Percentiles rank a stretch among this genome's conserved stretches.
Evolutionary conservation across 2,113 vertebrate genomes (phyloP).

Genomic region (Cyphotilapia sp.): DNA sequence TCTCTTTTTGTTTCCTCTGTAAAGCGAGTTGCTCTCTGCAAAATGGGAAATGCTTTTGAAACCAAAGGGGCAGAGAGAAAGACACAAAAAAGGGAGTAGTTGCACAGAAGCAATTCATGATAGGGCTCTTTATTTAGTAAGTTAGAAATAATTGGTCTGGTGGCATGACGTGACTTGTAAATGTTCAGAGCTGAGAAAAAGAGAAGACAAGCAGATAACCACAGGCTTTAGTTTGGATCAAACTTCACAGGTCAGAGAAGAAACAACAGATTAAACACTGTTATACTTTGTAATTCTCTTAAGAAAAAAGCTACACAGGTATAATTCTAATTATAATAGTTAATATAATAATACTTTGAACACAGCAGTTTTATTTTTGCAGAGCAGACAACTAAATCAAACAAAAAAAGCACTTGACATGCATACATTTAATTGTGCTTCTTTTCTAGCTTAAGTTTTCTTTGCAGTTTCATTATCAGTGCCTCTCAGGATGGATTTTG

Average conservation of each 20-base stretch:
- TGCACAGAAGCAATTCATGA: conserved; percentile 5
- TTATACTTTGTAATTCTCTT: conserved; percentile 25
- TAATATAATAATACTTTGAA: not conserved
- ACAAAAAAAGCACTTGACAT: not conserved
- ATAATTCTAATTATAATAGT: not conserved
- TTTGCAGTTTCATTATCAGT: not conserved
- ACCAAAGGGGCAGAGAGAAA: conserved; percentile 25
- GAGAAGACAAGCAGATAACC: conserved; percentile 23
- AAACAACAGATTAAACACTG: conserved; percentile 1
- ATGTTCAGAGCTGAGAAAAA: not conserved
- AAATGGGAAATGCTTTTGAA: conserved; percentile 42
- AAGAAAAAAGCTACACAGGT: not conserved
- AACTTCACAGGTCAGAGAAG: conserved; percentile 25
- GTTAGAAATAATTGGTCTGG: conserved; percentile 39
- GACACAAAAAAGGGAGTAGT: conserved; percentile 14
- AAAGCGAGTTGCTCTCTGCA: not conserved
- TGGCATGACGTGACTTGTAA: conserved; percentile 57
- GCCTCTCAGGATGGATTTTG: not conserved
- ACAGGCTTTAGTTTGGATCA: conserved; percentile 34
- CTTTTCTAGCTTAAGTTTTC: not conserved
- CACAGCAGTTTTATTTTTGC: not conserved
- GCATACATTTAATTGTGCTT: not conserved
- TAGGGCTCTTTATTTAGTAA: conserved; percentile 46
- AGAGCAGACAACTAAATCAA: not conserved
- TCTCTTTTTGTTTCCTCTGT: not conserved